Conservation (phyloP, 2,113 vertebrate genomes). For the Elephas maximus region DNA sequence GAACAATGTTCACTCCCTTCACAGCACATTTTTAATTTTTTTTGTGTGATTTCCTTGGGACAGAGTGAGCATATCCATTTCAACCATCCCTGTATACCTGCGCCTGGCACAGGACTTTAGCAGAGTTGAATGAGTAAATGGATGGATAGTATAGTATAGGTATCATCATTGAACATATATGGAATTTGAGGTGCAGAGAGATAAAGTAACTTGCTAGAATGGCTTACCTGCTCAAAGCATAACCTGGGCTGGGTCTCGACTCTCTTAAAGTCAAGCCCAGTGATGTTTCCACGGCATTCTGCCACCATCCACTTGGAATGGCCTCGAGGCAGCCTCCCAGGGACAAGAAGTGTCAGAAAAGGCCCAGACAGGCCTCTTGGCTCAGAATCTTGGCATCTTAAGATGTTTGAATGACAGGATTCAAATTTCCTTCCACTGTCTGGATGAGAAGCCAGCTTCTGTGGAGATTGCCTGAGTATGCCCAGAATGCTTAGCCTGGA, state of each 20-base stretch:
- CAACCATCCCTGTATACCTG: not conserved
- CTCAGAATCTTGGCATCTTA: not conserved
- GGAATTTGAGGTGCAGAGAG: not conserved
- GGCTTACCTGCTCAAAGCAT: not conserved
- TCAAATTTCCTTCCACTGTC: not conserved
- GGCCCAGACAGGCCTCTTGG: constrained; percentile 21
- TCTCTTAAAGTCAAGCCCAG: not conserved
- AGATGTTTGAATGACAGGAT: not conserved
- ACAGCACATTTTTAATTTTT: not conserved
- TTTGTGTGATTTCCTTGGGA: not conserved
- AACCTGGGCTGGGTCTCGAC: not conserved
- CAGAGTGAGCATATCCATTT: not conserved
- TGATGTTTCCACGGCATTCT: not conserved
- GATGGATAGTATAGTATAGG: no score
- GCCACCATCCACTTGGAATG: not conserved
- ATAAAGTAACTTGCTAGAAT: not conserved
- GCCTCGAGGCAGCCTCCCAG: constrained; percentile 11
- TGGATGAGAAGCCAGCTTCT: not conserved
- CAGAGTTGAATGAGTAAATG: not conserved
- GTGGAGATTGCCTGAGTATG: not conserved
- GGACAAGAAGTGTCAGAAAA: constrained; percentile 62
- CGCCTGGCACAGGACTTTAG: not conserved
- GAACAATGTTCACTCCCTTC: not conserved
- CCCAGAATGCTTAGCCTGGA: not conserved
- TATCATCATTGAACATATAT: not conserved